Evolutionary conservation across 2,888 invertebrate genomes (phyloP), one percentile per base, ranked within the genome.

Genomic region (Mesorhabditis sp.): DNA sequence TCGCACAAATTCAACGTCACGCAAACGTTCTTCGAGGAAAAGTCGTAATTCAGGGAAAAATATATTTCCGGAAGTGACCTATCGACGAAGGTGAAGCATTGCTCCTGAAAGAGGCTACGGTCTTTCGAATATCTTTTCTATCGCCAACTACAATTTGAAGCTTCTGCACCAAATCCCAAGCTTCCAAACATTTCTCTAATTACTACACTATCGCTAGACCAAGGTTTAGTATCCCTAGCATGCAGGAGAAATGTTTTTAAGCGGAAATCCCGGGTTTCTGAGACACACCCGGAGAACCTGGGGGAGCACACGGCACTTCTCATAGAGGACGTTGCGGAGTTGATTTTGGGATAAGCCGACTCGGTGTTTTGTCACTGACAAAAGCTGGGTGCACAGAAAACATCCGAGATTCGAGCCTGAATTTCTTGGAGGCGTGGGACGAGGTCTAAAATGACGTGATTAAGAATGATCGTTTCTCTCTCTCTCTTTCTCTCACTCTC

Each of bases 51-150:
- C 44, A 82, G 74, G 4, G 80, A 77, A 70, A 78, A 77, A 71
- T 82, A 82, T 45, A 82, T 80, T 70, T 80, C 80, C 45, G 80
- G 81, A 13, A 82, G 76, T 62, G 79, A 80, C n/a, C 77, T 73
- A 63, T 77, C 77, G 62, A 80, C 79, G 66, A 82, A 80, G 28
- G 80, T 73, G 68, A 75, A 78, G 61, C 81, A 82, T 62, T 80
- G 80, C 15, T 76, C 78, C 80, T 81, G 70, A 67, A 80, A 28
- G 28, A 28, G 28, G 28, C 28, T 28, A 28, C 28, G 28, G 28
- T 28, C 28, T 28, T 28, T 28, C 28, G 28, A 28, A 1, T 28
- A 28, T 28, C 2, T 28, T 28, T n/a, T n/a, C 28, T 4, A 13
- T 10, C 28, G 63, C 7, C 28, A 13, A 63, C n/a, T 63, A 10